These are phyloP conservation scores for Mirounga angustirostris DNA, from an alignment of 2,113 vertebrate species.

Conservation along the genomic window DNA sequence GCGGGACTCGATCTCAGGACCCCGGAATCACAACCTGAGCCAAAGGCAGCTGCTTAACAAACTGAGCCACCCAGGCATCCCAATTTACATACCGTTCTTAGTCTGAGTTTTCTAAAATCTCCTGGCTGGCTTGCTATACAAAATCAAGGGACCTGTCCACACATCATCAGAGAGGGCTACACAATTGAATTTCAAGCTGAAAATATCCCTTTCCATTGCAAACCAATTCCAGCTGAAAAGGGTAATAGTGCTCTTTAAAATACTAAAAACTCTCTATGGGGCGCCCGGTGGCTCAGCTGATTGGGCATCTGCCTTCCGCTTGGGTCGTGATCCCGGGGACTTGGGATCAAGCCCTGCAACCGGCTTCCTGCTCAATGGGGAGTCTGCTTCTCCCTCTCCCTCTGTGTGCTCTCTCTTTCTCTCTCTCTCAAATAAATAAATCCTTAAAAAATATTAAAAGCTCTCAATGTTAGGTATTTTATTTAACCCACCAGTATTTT, in stretches of 20 bases:
- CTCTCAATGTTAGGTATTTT: neutral
- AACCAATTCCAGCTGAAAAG: constrained; percentile 19
- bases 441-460: neutral
- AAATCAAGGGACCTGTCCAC: constrained; percentile 37
- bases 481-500: constrained; percentile 34
- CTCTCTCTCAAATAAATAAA: no score
- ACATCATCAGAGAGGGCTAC: constrained; percentile 12
- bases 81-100: constrained; percentile 8
- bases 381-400: no score
- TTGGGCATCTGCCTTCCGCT: no score
- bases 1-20: no score
- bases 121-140: neutral
- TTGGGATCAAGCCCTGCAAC: no score
- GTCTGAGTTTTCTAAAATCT: constrained; percentile 38
- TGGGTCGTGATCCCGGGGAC: no score
- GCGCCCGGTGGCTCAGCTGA: no score
- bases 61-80: no score
- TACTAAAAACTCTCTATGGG: neutral
- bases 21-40: no score
- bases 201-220: constrained; percentile 5
- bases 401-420: no score
- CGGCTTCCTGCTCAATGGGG: no score
- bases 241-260: constrained; percentile 43
- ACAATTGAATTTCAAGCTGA: constrained; percentile 2
- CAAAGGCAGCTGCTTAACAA: no score